Base-by-base conservation (phyloP, 2,113 vertebrate genomes). In the Dicaeum eximium region DNA sequence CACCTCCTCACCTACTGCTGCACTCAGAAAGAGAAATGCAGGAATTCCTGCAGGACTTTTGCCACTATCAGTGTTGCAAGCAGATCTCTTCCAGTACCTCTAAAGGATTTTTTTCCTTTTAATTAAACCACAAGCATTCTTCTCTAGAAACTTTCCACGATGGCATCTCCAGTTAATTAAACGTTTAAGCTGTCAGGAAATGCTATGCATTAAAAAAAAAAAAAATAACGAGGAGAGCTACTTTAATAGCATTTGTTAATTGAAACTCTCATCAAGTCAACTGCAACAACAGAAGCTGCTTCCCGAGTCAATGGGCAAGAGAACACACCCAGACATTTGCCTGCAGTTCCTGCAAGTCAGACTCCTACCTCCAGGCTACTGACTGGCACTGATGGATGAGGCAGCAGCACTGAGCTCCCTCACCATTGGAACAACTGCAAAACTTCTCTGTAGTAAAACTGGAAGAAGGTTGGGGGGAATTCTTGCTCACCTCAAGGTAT, bases 101-200 rank as follows among this genome's bases (percentile, higher is more conserved):
- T 95, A 95, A 95, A 95, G 77, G 81, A 84, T 84, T 70, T 97
- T 96, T 96, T 96, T 19, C 88, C 92, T 97, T 98, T 96, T 96
- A 98, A 98, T 98, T 97, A 98, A 98, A 96, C 80, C 5, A 5
- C 84, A 87, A 96, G 84, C 44, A 37, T 94, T 97, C 92, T 97
- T 97, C 90, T 95, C 95, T 91, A 95, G 96, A 92, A 98, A 97
- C 96, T 97, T 98, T 97, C 96, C 90, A 94, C 8, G 23, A 97
- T 96, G 95, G 92, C 95, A 92, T 96, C 97, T 96, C 96, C 93
- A 93, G 93, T 97, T 98, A 98, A 98, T 98, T 98, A 98, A 98
- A 96, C 51, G 93, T 97, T 98, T 97, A 95, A 95, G 96, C 93
- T 97, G 89, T 97, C 96, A 97, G 96, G 83, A 98, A 67, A 58